Conservation (phyloP, 2,888 invertebrate species). For the Balanococcus diminutus region DNA sequence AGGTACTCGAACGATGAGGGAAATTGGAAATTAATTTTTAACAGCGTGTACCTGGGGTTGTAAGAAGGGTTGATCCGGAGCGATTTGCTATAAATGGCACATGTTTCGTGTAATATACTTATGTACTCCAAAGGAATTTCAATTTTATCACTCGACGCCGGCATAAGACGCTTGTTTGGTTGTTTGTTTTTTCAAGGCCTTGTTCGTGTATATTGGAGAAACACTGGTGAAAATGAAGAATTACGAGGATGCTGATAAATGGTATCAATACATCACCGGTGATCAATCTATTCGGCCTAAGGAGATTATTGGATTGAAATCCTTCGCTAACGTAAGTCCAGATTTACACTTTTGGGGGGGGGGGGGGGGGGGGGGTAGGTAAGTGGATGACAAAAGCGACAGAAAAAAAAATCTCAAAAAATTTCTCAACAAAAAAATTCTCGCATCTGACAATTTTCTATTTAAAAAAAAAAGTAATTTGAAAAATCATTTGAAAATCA, state of each 20-base stretch:
- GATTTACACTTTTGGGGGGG: too few species aligned
- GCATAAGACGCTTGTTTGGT: neutral
- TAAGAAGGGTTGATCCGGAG: neutral
- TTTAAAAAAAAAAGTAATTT: too few species aligned
- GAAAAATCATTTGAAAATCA: too few species aligned
- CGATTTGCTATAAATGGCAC: neutral
- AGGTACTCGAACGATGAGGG: neutral
- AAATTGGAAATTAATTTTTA: neutral
- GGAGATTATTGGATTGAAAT: constrained; percentile 36
- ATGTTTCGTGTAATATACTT: neutral
- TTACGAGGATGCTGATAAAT: constrained; percentile 83
- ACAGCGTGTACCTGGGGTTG: neutral
- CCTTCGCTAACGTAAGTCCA: constrained; percentile 28
- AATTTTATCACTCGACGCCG: too few species aligned
- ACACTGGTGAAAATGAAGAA: constrained; percentile 81
- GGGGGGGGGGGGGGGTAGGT: too few species aligned
- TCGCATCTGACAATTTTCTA: too few species aligned
- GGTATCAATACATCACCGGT: constrained; percentile 65
- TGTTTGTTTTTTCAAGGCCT: constrained; percentile 67
- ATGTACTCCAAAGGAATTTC: neutral
- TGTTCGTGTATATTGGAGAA: constrained; percentile 89
- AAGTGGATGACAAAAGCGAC: too few species aligned
- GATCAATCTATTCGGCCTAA: constrained; percentile 11
- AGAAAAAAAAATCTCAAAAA: too few species aligned
- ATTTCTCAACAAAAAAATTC: too few species aligned